phyloP scores from a whole-genome alignment of 1,140 invertebrate species.

The Drosophila sturtevanti region DNA sequence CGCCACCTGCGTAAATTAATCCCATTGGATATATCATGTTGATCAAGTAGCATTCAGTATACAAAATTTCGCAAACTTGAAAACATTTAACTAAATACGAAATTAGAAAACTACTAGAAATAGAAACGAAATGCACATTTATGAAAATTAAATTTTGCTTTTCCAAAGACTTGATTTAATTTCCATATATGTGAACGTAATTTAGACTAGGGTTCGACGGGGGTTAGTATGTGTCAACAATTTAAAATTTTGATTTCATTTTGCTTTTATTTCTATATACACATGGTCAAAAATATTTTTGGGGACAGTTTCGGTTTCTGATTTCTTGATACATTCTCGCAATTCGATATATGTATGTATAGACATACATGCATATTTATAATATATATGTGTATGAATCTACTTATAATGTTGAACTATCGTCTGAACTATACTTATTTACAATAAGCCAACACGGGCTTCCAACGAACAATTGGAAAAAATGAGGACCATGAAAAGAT shows the following conservation, averaged over 20 bases:
- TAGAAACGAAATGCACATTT: background rate
- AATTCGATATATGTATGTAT: background rate
- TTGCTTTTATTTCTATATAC: constrained; percentile 52
- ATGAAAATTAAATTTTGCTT: background rate
- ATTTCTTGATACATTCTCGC: constrained; percentile 14
- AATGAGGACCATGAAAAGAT: background rate
- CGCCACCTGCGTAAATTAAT: too few relatives aligned
- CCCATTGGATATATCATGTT: too few relatives aligned
- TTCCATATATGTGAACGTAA: background rate
- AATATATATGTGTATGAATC: constrained; percentile 29
- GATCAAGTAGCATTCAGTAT: background rate
- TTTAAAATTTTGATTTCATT: constrained; percentile 19
- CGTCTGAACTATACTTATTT: constrained; percentile 34
- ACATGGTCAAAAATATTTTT: constrained; percentile 66
- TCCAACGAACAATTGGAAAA: constrained; percentile 15
- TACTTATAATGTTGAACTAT: constrained; percentile 44
- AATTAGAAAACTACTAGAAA: background rate
- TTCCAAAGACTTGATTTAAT: background rate
- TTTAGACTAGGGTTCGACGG: background rate
- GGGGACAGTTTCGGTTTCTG: constrained; percentile 29
- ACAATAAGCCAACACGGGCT: constrained; percentile 17
- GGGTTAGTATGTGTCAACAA: background rate
- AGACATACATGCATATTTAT: constrained; percentile 4
- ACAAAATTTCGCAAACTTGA: background rate
- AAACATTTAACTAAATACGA: background rate